Base-by-base conservation (phyloP, 1,140 invertebrate genomes). In the Musca domestica region DNA sequence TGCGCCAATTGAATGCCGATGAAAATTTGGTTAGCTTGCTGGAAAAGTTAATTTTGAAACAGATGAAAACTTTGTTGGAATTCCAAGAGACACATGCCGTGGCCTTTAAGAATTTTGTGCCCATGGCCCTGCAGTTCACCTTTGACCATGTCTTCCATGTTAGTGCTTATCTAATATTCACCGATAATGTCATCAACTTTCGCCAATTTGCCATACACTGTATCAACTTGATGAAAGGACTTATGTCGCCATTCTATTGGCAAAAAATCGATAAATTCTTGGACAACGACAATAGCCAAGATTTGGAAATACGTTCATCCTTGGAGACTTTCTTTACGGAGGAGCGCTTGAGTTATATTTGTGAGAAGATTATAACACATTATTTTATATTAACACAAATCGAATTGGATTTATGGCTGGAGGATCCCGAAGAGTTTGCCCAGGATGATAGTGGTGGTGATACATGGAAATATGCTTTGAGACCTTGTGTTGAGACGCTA, bases 331-430 rank as follows among this genome's bases (percentile, higher is more conserved):
- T 94, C 81, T 95, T 95, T 73, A 90, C 88, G 19, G 78, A 82
- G 22, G 84, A 88, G 71, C 88, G 85, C 4, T 76, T 94, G 34
- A 87, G 86, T 30, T 91, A 92, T 82, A 92, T 98, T 76, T 93
- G 91, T 77, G 85, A 89, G 17, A 90, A 91, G 73, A 86, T 98
- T 5, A 89, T 98, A 0, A 90, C 90, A 0, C 90, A 94, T 72
- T 98, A 96, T 82, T 95, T 98, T 76, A 85, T 94, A 25, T 84
- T 98, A 14, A 94, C 91, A 3, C 85, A 88, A 66, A 87, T 91
- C 63, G 95, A 98, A 81, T 83, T 98, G 51, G 88, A 91, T 64
- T 84, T 89, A n/a, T 98, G 95, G 95, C 91, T 94, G 75, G 87
- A 87, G 10, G 92, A 96, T 83, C 94, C 95, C 0, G 95, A 98